A percentile compares a stretch with the other conserved stretches of the same genome.
Conservation (phyloP, 2,888 invertebrate genomes). For the Fragum whitleyi region DNA sequence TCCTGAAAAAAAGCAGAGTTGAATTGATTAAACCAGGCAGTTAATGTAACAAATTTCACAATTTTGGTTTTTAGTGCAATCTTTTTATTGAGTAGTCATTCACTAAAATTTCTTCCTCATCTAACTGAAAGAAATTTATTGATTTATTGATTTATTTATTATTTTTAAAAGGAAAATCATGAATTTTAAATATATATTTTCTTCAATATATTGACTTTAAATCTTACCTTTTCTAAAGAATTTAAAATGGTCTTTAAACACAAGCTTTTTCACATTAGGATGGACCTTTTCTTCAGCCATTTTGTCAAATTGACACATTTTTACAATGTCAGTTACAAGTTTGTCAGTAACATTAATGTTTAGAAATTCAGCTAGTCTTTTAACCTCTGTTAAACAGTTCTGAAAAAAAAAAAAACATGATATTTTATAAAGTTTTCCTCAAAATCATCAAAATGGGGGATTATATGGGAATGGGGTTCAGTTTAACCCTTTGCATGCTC, state of each 20-base stretch:
- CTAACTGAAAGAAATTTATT: no score
- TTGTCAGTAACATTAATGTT: conserved; percentile 11
- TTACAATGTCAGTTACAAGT: conserved; percentile 14
- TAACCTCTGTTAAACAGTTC: conserved; percentile 32
- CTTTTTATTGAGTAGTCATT: no score
- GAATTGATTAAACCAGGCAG: no score
- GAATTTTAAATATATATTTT: no score
- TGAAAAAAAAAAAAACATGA: not conserved
- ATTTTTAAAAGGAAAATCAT: no score
- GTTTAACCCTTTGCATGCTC: not conserved
- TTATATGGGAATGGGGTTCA: not conserved
- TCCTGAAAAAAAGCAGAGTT: no score
- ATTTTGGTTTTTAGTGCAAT: no score
- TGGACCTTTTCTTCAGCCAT: conserved; percentile 30
- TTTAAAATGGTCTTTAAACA: conserved; percentile 8
- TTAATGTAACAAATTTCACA: no score
- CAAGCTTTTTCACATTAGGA: not conserved
- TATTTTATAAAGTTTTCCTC: no score
- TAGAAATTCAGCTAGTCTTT: conserved; percentile 32
- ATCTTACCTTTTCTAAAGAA: conserved; percentile 45
- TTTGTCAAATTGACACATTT: conserved; percentile 35
- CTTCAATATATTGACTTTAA: no score
- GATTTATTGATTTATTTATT: no score
- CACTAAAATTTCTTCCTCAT: no score
- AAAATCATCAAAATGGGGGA: not conserved